Conservation (phyloP, 2,888 invertebrate species). For the Dinocampus coccinellae region DNA sequence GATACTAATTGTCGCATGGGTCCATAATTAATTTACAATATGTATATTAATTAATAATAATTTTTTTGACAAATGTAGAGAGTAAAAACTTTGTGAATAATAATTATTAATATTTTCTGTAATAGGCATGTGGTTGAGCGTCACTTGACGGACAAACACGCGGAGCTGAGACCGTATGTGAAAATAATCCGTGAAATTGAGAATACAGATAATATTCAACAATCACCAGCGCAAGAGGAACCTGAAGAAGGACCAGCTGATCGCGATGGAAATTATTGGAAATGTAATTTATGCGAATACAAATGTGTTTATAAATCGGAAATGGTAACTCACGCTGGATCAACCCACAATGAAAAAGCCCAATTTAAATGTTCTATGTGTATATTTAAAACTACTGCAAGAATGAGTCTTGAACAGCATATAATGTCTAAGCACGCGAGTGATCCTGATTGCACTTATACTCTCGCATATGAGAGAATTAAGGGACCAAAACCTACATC, state of each 20-base stretch:
- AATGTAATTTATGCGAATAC: constrained; percentile 78
- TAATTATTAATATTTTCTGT: constrained; percentile 38
- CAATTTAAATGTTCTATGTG: constrained; percentile 83
- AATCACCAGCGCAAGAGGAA: constrained; percentile 54
- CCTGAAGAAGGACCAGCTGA: constrained; percentile 55
- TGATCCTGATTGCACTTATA: constrained; percentile 58
- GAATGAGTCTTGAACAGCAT: constrained; percentile 75
- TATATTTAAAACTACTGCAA: constrained; percentile 72
- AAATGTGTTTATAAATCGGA: constrained; percentile 74
- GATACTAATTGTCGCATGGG: neutral
- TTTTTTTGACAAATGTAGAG: neutral
- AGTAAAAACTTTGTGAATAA: neutral
- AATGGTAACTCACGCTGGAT: constrained; percentile 74
- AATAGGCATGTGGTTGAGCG: constrained; percentile 75
- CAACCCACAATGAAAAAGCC: constrained; percentile 75
- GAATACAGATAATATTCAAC: constrained; percentile 54
- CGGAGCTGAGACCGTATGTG: constrained; percentile 70
- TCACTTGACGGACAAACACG: constrained; percentile 77
- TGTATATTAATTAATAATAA: too few species aligned
- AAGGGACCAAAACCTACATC: constrained; percentile 57
- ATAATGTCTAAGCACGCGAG: constrained; percentile 73
- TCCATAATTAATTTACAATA: neutral
- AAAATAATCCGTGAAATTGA: constrained; percentile 70
- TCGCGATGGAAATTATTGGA: constrained; percentile 76
- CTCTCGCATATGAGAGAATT: constrained; percentile 72